Evolutionary conservation across 37 sponge, comb jelly and placozoan species (phyloP).

Genomic region (Mnemiopsis leidyi): DNA sequence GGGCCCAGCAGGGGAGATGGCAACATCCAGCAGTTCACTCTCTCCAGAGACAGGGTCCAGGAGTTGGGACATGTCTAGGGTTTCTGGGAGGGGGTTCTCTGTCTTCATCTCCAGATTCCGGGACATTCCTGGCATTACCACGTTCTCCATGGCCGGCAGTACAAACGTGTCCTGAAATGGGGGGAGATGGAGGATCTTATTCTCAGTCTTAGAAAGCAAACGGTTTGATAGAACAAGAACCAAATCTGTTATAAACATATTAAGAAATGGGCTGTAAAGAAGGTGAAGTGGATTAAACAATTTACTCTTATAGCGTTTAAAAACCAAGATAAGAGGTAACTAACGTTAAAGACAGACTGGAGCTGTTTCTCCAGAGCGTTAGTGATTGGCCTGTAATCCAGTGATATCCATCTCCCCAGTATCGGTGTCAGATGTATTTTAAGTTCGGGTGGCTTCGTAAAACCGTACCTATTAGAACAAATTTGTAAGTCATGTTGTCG

Average conservation of each 20-base stretch:
- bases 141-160: constrained; percentile 59
- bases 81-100: neutral
- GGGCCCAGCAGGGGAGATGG: neutral
- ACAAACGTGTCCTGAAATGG: constrained; percentile 45
- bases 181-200: no score
- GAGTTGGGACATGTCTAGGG: neutral
- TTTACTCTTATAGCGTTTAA: no score
- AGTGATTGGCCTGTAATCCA: constrained; percentile 25
- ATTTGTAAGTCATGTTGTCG: neutral
- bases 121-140: constrained; percentile 47
- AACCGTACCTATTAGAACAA: constrained; percentile 29
- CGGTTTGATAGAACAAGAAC: no score
- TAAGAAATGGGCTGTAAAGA: no score
- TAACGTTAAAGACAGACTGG: constrained; percentile 10
- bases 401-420: constrained; percentile 39
- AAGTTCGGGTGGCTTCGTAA: constrained; percentile 9
- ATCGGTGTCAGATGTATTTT: constrained; percentile 32
- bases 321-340: no score
- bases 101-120: neutral
- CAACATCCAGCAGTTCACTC: neutral
- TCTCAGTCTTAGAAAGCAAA: no score
- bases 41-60: neutral
- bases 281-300: no score
- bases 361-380: constrained; percentile 41
- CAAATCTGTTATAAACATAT: no score